Base-by-base conservation (phyloP, 92 coral and sea anemone species). In the Plumapathes pennacea region DNA sequence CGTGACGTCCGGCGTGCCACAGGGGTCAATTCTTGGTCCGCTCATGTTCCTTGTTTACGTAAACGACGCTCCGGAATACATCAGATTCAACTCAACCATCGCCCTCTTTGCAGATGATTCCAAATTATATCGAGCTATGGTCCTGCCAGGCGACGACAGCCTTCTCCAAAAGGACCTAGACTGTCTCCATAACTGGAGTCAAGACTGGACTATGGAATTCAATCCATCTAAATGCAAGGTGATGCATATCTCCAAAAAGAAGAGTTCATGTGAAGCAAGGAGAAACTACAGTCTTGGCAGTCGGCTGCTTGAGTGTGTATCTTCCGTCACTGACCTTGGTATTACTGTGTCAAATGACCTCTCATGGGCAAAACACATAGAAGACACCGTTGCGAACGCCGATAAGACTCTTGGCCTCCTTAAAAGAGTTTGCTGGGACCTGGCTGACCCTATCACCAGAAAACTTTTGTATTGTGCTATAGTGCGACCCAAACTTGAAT, bases 391-490 rank as follows among this genome's bases (percentile, higher is more conserved):
- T 41, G 27, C 53, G 18, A 54, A 57, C 22, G 64, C 54, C 67
- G 30, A 25, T 10, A 49, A 25, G 33, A 25, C 33, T 49, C 55
- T 49, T 11, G 55, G 33, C 32, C 55, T 50, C 38, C 55, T 72
- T 3, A 50, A 50, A 26, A 60, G 79, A 53, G 30, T 54, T 5
- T 62, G 71, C 60, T 15, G 71, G n/a, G 64, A 52, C 48, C 6
- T 62, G 12, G 0, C 22, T 12, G 64, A 62, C 31, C 0, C 46
- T 11, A 42, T 12, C 17, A 74, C 46, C 26, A 51, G 64, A 50
- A 74, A 54, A 21, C 73, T 74, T 1, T 39, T 74, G 5, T 74
- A 74, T n/a, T 74, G 72, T 18, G 54, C 72, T 1, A 20, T 72
- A 21, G 66, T 74, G 4, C 41, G 72, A 18, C 59, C 72, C 8